Percentiles rank a stretch among this genome's conserved stretches.
These are phyloP conservation scores for Cancer borealis DNA, from an alignment of 2,888 invertebrate genomes.

Conservation along the genomic window DNA sequence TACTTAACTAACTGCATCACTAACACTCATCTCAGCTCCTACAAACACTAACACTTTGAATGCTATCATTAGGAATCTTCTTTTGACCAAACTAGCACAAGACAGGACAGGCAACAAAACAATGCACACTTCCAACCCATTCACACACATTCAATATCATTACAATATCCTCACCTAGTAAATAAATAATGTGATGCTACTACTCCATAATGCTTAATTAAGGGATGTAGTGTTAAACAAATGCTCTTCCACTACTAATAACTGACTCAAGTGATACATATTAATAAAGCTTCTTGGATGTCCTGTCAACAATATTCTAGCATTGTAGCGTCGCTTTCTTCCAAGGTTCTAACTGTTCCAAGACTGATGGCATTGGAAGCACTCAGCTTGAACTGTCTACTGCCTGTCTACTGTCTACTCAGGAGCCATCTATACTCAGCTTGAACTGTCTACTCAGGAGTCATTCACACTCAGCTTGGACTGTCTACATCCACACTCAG, in stretches of 20 bases:
- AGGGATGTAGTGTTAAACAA: background rate
- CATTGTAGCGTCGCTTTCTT: background rate
- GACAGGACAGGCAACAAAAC: slow-evolving; percentile 37
- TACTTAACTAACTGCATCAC: background rate
- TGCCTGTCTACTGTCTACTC: too few species aligned
- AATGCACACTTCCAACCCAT: background rate
- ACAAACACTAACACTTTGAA: background rate
- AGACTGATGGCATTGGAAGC: background rate
- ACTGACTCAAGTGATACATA: background rate
- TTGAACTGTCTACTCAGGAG: too few species aligned
- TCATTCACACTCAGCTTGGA: too few species aligned
- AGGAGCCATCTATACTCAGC: too few species aligned
- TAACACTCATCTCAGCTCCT: slow-evolving; percentile 5
- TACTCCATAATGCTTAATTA: background rate
- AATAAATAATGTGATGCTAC: background rate
- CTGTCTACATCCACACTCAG: too few species aligned
- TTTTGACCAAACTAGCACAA: background rate
- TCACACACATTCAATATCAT: background rate
- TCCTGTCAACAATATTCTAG: background rate
- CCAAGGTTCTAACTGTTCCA: background rate
- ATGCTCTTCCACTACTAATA: background rate
- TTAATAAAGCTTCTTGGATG: background rate
- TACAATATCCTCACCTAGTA: background rate
- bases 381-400: background rate
- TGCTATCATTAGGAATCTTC: background rate